Base-by-base conservation (phyloP, 2,888 invertebrate genomes). In the Spisula subtruncata region DNA sequence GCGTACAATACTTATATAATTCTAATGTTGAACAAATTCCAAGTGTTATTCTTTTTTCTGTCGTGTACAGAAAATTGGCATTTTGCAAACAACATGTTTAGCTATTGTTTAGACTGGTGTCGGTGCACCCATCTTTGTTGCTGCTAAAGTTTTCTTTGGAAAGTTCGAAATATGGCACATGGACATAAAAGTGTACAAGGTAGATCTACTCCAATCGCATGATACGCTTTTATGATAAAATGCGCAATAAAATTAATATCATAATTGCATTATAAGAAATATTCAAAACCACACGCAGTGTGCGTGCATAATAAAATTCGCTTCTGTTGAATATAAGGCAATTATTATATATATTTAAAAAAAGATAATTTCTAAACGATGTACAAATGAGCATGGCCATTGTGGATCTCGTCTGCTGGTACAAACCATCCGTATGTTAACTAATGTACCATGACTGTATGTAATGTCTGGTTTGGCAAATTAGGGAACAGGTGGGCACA, bases 401-500 rank as follows among this genome's bases (percentile, higher is more conserved):
- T 18, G 25, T 75, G 4, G 35, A 75, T 32, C 75, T 75, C 18
- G 14, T 75, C 75, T 75, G 29, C 35, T 35, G 32, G 18, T 32
- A 2, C 75, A 18, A 75, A 35, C 29, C 75, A 84, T 80, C 25
- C 71, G 10, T 35, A 32, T 18, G 85, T 85, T 41, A 75, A 25
- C 54, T 79, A 85, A 85, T 85, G 85, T 56, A 79, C 54, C 85
- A 29, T 85, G 85, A 56, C 25, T 54, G 18, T 51, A 56, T 18
- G 29, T 56, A 54, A 29, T 80, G 32, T 56, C 48, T 32, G 56
- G 32, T 80, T 79, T 35, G 29, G 35, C 80, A 79, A 54, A 85
- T 80, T 85, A 41, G 79, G 32, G 56, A 80, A 85, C 85, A 85
- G 85, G 85, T 85, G 85, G 79, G 10, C 20, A 80, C 18, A 80